Evolutionary conservation across 1,140 invertebrate genomes (phyloP).

Genomic region (Drosophila parvula): DNA sequence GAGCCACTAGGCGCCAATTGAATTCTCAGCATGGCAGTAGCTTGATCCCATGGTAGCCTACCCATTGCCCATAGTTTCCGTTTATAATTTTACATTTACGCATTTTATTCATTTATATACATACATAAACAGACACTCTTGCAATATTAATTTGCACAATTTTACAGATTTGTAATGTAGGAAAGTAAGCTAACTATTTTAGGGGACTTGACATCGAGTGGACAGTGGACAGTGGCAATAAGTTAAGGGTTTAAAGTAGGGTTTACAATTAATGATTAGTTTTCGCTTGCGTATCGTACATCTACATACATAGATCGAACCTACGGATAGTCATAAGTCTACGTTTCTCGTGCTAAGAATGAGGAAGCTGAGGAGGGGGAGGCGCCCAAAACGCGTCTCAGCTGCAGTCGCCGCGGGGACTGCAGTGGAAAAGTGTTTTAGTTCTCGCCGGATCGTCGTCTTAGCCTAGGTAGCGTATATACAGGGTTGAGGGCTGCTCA

Average conservation of each 20-base stretch:
- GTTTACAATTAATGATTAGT: constrained; percentile 76
- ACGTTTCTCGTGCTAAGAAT: constrained; percentile 43
- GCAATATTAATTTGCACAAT: constrained; percentile 27
- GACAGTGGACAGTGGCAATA: constrained; percentile 51
- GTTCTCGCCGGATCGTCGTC: constrained; percentile 12
- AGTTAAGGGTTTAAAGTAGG: constrained; percentile 52
- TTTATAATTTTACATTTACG: constrained; percentile 5
- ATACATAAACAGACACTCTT: constrained; percentile 58
- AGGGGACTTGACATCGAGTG: constrained; percentile 52
- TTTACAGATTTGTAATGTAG: constrained; percentile 19
- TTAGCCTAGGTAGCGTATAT: constrained; percentile 60
- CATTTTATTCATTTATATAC: constrained; percentile 58
- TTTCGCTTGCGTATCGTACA: constrained; percentile 57
- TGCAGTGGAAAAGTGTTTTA: constrained; percentile 78
- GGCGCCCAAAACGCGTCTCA: constrained; percentile 69
- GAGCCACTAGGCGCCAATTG: constrained; percentile 9
- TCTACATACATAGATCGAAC: constrained; percentile 42
- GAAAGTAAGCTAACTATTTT: constrained; percentile 44
- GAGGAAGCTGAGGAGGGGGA: constrained; percentile 8
- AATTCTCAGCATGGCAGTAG: neutral
- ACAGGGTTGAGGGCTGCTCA: constrained; percentile 45
- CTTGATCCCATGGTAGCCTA: neutral
- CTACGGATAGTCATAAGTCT: constrained; percentile 51
- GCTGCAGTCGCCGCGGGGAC: constrained; percentile 66
- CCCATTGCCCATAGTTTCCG: neutral